Percentiles rank a stretch among this genome's conserved stretches.
These are phyloP conservation scores for Phrynosoma blainvillii DNA, from an alignment of 2,113 vertebrate species.

Conservation along the genomic window DNA sequence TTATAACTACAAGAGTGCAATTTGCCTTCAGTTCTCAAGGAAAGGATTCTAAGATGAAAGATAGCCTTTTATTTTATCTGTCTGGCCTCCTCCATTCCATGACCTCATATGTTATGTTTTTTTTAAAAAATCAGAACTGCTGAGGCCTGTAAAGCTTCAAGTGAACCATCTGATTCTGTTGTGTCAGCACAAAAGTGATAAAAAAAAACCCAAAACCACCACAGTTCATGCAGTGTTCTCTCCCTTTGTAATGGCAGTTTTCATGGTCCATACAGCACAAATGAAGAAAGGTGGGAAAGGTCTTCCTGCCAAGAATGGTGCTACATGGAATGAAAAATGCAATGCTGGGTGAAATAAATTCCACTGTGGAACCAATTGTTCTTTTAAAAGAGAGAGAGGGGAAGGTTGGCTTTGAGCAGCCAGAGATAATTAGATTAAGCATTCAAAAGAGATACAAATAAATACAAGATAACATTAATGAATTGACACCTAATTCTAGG, in stretches of 20 bases:
- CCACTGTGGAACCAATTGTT: slow-evolving; percentile 45
- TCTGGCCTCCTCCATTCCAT: not conserved
- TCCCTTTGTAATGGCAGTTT: slow-evolving; percentile 65
- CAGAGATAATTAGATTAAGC: slow-evolving; percentile 28
- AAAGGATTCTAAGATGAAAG: slow-evolving; percentile 37
- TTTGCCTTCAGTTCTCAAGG: slow-evolving; percentile 2
- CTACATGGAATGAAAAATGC: slow-evolving; percentile 61
- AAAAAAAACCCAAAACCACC: slow-evolving; percentile 44
- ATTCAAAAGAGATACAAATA: slow-evolving; percentile 39
- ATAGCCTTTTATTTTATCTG: slow-evolving; percentile 10
- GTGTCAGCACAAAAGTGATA: slow-evolving; percentile 72
- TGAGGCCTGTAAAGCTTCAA: slow-evolving; percentile 62
- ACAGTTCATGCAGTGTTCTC: slow-evolving; percentile 53
- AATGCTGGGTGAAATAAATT: slow-evolving; percentile 44
- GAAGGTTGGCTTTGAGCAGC: slow-evolving; percentile 46
- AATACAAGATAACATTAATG: slow-evolving; percentile 14
- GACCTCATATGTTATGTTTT: not conserved
- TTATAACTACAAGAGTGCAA: not conserved
- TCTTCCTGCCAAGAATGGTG: slow-evolving; percentile 65
- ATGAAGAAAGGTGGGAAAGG: slow-evolving; percentile 65
- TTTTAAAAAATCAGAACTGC: slow-evolving; percentile 46
- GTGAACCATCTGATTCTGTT: slow-evolving; percentile 58
- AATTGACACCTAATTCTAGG: not conserved
- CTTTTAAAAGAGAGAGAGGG: not conserved
- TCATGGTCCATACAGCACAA: slow-evolving; percentile 70